These are phyloP conservation scores for Trissolcus japonicus DNA, from an alignment of 2,888 invertebrate genomes.

Conservation along the genomic window DNA sequence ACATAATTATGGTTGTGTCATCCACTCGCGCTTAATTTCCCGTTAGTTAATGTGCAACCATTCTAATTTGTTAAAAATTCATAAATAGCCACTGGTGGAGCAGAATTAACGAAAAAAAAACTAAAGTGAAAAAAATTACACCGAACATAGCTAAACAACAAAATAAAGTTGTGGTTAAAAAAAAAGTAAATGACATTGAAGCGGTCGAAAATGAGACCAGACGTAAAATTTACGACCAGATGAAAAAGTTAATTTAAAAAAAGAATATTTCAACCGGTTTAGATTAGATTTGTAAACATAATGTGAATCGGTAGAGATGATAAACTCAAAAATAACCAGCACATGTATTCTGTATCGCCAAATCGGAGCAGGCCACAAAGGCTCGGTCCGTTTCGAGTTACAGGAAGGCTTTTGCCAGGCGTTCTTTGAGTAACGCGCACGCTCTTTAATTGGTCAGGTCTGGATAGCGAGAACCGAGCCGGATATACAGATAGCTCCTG, in stretches of 20 bases:
- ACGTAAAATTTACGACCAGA: too few species aligned
- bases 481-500: neutral
- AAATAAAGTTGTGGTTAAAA: too few species aligned
- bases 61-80: neutral
- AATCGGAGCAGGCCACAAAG: neutral
- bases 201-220: too few species aligned
- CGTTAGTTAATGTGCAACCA: neutral
- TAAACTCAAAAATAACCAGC: constrained; percentile 7
- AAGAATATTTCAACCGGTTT: too few species aligned
- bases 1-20: neutral
- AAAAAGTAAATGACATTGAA: too few species aligned
- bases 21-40: neutral
- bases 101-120: too few species aligned
- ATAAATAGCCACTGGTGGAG: too few species aligned
- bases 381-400: constrained; percentile 7
- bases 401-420: neutral
- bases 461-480: neutral
- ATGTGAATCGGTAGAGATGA: neutral
- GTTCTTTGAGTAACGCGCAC: neutral
- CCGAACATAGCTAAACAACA: too few species aligned
- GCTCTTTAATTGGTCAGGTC: constrained; percentile 1
- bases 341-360: constrained; percentile 6
- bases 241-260: too few species aligned
- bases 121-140: too few species aligned
- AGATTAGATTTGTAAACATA: neutral